Evolutionary conservation across 2,113 vertebrate genomes (phyloP).

Genomic region (Callorhinus ursinus): DNA sequence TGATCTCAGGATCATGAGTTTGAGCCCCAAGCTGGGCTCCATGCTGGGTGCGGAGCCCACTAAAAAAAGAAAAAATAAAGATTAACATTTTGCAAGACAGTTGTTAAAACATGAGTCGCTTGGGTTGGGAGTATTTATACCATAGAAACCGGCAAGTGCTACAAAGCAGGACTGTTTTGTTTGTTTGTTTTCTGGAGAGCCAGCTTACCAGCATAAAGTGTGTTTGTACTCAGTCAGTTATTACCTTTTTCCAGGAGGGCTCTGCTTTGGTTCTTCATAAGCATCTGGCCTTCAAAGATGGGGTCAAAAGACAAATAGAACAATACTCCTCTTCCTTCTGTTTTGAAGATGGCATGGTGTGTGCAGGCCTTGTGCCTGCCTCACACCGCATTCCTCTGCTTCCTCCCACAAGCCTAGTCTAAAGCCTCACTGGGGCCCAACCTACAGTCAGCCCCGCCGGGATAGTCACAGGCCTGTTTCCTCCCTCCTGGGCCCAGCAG

Average conservation of each 20-base stretch:
- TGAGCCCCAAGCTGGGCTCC: not conserved
- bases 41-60: not conserved
- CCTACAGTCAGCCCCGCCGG: rapidly evolving
- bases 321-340: not conserved
- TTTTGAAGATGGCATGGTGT: not conserved
- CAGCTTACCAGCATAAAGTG: not conserved
- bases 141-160: not conserved
- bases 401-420: not conserved
- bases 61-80: not conserved
- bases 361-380: not conserved
- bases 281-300: not conserved
- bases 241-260: not conserved
- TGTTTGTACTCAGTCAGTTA: not conserved
- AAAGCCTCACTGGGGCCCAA: not conserved
- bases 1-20: not conserved
- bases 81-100: not conserved
- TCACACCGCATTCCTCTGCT: not conserved
- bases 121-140: not conserved
- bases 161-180: not conserved
- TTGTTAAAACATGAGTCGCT: not conserved
- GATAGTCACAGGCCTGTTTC: not conserved
- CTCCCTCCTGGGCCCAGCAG: not conserved
- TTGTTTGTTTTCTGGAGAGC: not conserved
- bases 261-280: not conserved
- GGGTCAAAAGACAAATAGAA: not conserved